Evolutionary conservation across 2,797 vertebrate genomes (phyloP).

Genomic region (Cichlasoma orientale): DNA sequence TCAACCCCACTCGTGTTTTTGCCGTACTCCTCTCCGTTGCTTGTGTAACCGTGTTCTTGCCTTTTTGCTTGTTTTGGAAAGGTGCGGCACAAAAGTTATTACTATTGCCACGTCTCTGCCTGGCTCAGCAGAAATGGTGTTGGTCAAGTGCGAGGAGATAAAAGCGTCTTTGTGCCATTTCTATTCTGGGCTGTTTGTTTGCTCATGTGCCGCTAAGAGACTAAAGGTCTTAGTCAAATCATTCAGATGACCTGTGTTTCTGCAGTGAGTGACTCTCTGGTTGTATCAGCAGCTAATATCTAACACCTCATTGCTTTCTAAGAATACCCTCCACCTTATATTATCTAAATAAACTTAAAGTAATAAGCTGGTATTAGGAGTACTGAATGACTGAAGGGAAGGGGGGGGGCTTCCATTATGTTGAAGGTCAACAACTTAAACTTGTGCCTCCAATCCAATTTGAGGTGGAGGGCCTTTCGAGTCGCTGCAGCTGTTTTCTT

Average conservation of each 20-base stretch:
- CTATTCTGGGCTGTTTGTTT: conserved; percentile 48
- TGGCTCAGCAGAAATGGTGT: background rate
- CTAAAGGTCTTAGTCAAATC: conserved; percentile 23
- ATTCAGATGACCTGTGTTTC: conserved; percentile 6
- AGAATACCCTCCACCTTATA: conserved; percentile 55
- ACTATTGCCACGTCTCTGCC: background rate
- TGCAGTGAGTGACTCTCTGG: background rate
- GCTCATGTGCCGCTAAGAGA: conserved; percentile 12
- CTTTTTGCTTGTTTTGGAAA: conserved; percentile 18
- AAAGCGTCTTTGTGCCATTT: conserved; percentile 34
- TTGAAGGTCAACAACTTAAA: conserved; percentile 59
- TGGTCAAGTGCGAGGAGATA: conserved; percentile 13
- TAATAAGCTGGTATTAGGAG: conserved; percentile 69
- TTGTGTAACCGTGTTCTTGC: background rate
- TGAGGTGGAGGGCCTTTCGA: conserved; percentile 24
- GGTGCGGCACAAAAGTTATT: conserved; percentile 22
- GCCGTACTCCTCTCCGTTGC: background rate
- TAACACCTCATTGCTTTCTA: conserved; percentile 31
- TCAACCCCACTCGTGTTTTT: background rate
- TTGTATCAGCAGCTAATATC: conserved; percentile 30
- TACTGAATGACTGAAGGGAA: conserved; percentile 45
- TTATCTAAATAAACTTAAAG: conserved; percentile 65
- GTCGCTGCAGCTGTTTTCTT: conserved; percentile 27
- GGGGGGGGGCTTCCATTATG: conserved; percentile 34
- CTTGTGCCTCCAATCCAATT: conserved; percentile 61